Conservation (phyloP, 2,888 invertebrate genomes). For the Apamea crenata region DNA sequence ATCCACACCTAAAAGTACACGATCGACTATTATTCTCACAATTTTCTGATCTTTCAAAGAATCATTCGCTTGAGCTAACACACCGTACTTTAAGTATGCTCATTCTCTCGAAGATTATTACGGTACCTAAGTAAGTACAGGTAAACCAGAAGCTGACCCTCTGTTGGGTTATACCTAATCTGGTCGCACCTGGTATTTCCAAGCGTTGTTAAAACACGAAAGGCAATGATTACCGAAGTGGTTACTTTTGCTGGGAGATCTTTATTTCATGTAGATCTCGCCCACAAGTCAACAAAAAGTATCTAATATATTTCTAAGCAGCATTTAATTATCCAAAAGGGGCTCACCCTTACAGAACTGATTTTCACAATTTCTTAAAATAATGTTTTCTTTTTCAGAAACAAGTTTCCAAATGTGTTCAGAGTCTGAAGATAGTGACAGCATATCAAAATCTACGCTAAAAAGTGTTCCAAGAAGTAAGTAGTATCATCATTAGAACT, state of each 20-base stretch:
- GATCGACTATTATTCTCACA: not conserved
- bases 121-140: not conserved
- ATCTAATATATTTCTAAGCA: not conserved
- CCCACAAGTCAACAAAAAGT: not conserved
- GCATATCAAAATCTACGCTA: constrained; percentile 88
- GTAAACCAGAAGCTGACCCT: not conserved
- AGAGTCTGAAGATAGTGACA: constrained; percentile 89
- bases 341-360: too few relatives aligned
- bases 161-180: not conserved
- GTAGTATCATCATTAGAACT: constrained; percentile 36
- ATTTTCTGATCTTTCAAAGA: not conserved
- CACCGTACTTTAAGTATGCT: not conserved
- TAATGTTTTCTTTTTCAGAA: constrained; percentile 78
- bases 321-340: not conserved
- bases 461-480: constrained; percentile 88
- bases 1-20: too few relatives aligned
- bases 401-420: constrained; percentile 89
- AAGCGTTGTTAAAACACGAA: not conserved
- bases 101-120: not conserved
- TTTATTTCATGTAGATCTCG: not conserved
- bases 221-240: not conserved
- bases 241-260: not conserved
- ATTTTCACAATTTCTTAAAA: not conserved
- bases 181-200: not conserved
- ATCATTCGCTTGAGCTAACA: not conserved